phyloP scores from a whole-genome alignment of 2,797 vertebrate species.

The Chaunax sp. region DNA sequence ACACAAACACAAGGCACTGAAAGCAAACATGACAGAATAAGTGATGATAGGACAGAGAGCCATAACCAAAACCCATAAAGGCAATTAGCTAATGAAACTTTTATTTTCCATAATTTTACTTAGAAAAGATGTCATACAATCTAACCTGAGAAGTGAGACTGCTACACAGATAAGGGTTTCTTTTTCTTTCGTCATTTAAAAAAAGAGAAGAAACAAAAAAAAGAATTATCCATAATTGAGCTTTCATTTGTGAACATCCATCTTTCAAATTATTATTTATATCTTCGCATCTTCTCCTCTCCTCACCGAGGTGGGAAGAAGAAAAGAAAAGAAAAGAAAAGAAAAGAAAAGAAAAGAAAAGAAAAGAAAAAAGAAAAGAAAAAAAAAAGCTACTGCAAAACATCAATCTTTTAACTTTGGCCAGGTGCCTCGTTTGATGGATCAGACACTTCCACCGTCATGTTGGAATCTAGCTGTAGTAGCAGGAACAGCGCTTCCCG shows the following conservation, averaged over 20 bases:
- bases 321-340: slow-evolving; percentile 23
- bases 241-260: slow-evolving; percentile 66
- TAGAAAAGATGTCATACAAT: slow-evolving; percentile 77
- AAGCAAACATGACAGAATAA: too few relatives aligned
- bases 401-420: slow-evolving; percentile 61
- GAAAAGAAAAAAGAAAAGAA: too few relatives aligned
- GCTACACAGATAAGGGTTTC: slow-evolving; percentile 62
- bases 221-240: slow-evolving; percentile 62
- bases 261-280: slow-evolving; percentile 57
- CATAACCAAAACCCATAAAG: slow-evolving; percentile 47
- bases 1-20: too few relatives aligned
- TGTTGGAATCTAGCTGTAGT: slow-evolving; percentile 53
- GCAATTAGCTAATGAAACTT: slow-evolving; percentile 64
- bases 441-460: slow-evolving; percentile 63
- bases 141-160: slow-evolving; percentile 82
- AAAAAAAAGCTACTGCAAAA: slow-evolving; percentile 54
- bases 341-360: too few relatives aligned
- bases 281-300: slow-evolving; percentile 58
- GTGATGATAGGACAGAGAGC: slow-evolving; percentile 33
- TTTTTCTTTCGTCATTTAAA: slow-evolving; percentile 60
- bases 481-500: slow-evolving; percentile 58
- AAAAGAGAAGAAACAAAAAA: slow-evolving; percentile 49
- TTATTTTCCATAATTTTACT: slow-evolving; percentile 77
- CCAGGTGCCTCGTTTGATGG: slow-evolving; percentile 57
- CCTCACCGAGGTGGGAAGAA: slow-evolving; percentile 43